A percentile compares a stretch with the other conserved stretches of the same genome.
Evolutionary conservation across 2,888 invertebrate genomes (phyloP).

Genomic region (Digitonthophagus gazella): DNA sequence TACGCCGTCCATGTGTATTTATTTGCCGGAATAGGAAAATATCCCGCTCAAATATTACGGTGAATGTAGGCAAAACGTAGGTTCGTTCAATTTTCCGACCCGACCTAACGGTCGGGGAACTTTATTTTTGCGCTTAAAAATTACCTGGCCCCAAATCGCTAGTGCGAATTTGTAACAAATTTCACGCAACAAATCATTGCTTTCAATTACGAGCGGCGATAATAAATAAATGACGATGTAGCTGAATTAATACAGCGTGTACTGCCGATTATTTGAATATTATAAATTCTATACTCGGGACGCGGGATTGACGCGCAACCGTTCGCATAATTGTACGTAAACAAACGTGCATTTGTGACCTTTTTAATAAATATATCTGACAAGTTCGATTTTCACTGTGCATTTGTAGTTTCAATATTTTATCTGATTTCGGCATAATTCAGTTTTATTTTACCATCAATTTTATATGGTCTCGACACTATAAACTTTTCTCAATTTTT

Average conservation of each 20-base stretch:
- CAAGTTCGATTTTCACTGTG: background rate
- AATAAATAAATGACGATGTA: constrained; percentile 7
- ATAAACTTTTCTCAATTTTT: background rate
- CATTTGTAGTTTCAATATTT: no score
- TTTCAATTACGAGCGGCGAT: constrained; percentile 9
- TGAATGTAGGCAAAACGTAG: background rate
- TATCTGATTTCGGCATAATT: no score
- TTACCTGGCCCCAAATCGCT: background rate
- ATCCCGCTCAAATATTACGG: background rate
- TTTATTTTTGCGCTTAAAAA: background rate
- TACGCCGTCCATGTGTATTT: background rate
- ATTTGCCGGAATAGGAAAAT: background rate
- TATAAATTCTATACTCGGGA: constrained; percentile 12
- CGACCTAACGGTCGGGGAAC: background rate
- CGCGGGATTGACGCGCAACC: constrained; percentile 8
- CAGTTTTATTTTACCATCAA: background rate
- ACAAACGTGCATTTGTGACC: constrained; percentile 1
- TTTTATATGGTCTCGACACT: background rate
- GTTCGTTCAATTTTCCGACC: background rate
- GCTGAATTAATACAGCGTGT: constrained; percentile 9
- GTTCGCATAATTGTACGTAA: constrained; percentile 10
- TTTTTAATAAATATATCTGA: background rate
- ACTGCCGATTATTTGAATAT: constrained; percentile 9
- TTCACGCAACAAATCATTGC: background rate
- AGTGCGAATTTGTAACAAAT: background rate